These are phyloP conservation scores for Drosophila eugracilis DNA, from an alignment of 1,140 invertebrate genomes.

Conservation along the genomic window DNA sequence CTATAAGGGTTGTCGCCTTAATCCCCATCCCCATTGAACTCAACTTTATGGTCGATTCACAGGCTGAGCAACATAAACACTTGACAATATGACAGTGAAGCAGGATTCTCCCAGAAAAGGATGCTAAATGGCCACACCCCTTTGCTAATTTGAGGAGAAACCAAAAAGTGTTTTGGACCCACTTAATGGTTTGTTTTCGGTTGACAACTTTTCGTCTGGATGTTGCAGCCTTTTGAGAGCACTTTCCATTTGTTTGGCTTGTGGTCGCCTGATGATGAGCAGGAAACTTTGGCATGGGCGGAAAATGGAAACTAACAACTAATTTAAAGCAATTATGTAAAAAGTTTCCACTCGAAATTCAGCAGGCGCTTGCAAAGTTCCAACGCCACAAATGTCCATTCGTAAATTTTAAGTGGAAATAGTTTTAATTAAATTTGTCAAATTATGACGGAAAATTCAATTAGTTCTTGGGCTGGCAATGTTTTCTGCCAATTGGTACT, in stretches of 20 bases:
- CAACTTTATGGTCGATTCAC: slow-evolving; percentile 38
- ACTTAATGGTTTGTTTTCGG: slow-evolving; percentile 83
- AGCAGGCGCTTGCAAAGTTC: slow-evolving; percentile 58
- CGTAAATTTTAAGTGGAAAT: slow-evolving; percentile 65
- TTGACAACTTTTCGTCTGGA: slow-evolving; percentile 74
- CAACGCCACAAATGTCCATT: slow-evolving; percentile 58
- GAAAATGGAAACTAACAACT: slow-evolving; percentile 69
- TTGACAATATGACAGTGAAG: slow-evolving; percentile 71
- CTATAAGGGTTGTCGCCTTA: slow-evolving; percentile 5
- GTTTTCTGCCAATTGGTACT: slow-evolving; percentile 48
- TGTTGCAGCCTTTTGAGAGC: slow-evolving; percentile 27
- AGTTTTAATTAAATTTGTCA: slow-evolving; percentile 80
- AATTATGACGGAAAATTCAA: slow-evolving; percentile 71
- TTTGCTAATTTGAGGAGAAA: slow-evolving; percentile 63
- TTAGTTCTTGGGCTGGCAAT: slow-evolving; percentile 28
- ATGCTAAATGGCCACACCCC: slow-evolving; percentile 20
- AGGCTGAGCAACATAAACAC: slow-evolving; percentile 55
- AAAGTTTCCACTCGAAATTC: slow-evolving; percentile 61
- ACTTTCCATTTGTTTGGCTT: slow-evolving; percentile 73
- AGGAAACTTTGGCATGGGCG: neutral
- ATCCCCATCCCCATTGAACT: slow-evolving; percentile 7
- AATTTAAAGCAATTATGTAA: slow-evolving; percentile 83
- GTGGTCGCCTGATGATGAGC: slow-evolving; percentile 34
- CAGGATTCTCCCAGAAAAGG: slow-evolving; percentile 24
- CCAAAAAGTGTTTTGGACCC: slow-evolving; percentile 69